Percentiles rank a stretch among this genome's conserved stretches.
phyloP scores from a whole-genome alignment of 2,888 invertebrate genomes.

The Teleogryllus oceanicus region DNA sequence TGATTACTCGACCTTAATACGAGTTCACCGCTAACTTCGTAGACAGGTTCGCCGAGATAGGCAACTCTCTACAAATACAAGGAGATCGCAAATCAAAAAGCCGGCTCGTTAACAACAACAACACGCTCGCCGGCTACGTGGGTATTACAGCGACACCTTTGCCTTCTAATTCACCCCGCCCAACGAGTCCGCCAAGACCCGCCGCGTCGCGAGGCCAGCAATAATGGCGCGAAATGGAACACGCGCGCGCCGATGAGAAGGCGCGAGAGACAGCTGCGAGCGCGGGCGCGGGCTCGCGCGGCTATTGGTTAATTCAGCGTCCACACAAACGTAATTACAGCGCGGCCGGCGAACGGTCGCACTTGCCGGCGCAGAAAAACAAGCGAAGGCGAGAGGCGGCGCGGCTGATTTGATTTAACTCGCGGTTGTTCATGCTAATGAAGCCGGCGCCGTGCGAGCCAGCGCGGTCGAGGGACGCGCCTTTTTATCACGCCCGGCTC shows the following conservation, averaged over 20 bases:
- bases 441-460: not conserved
- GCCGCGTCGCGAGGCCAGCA: not conserved
- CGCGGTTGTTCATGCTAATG: constrained; percentile 18
- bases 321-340: constrained; percentile 18
- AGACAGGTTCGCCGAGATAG: no score
- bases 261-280: not conserved
- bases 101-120: no score
- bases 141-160: not conserved
- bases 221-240: not conserved
- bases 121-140: no score
- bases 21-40: no score
- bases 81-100: no score
- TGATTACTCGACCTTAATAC: no score
- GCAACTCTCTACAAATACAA: no score
- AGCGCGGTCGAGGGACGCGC: not conserved
- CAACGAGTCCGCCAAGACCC: not conserved
- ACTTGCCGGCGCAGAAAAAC: constrained; percentile 4
- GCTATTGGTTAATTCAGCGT: constrained; percentile 6
- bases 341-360: not conserved
- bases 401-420: constrained; percentile 7
- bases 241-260: not conserved
- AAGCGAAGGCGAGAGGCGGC: not conserved
- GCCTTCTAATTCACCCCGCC: not conserved
- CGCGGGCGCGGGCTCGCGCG: not conserved
- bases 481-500: not conserved